phyloP scores from a whole-genome alignment of 2,888 invertebrate species.

The Philhelius pedissequus region DNA sequence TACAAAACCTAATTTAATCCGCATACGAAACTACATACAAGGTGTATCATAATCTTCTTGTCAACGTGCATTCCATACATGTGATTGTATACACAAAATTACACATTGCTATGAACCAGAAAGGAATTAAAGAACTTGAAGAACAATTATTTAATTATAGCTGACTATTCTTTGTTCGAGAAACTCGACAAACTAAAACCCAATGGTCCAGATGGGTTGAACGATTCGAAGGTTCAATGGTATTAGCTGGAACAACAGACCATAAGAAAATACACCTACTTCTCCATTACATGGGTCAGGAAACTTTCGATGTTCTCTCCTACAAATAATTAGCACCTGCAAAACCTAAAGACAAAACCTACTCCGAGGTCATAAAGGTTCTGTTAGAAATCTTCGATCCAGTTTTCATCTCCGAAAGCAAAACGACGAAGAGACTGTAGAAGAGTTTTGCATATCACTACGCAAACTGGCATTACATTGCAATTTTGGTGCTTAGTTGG shows the following conservation, averaged over 20 bases:
- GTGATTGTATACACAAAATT: neutral
- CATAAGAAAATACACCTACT: conserved; percentile 10
- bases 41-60: neutral
- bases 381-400: conserved; percentile 46
- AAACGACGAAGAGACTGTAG: conserved; percentile 8
- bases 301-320: neutral
- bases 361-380: neutral
- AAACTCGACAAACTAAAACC: neutral
- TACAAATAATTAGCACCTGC: too few species aligned
- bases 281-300: conserved; percentile 3
- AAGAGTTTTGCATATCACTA: conserved; percentile 14
- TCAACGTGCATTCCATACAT: neutral
- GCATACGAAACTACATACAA: neutral
- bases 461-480: conserved; percentile 10
- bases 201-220: conserved; percentile 22
- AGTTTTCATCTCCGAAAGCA: conserved; percentile 69
- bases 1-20: neutral
- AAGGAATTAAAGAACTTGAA: neutral
- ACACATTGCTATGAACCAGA: neutral
- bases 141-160: neutral
- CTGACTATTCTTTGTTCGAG: neutral
- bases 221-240: conserved; percentile 18
- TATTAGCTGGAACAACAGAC: neutral
- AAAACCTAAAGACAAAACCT: neutral
- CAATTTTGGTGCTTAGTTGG: conserved; percentile 16